Percentiles rank a stretch among this genome's conserved stretches.
These are phyloP conservation scores for Ptychoptera albimana DNA, from an alignment of 2,888 invertebrate genomes.

Conservation along the genomic window DNA sequence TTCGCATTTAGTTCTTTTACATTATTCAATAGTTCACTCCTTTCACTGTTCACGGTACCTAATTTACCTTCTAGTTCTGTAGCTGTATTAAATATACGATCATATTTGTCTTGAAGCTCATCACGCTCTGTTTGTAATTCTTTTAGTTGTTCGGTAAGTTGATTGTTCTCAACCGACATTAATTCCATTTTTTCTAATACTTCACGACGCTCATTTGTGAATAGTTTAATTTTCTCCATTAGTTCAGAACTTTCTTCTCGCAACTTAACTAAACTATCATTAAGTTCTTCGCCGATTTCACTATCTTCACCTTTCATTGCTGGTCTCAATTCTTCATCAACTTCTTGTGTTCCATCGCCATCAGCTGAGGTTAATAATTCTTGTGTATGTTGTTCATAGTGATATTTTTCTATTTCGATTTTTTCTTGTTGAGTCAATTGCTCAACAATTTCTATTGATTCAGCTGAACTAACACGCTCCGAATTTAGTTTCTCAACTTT, in stretches of 20 bases:
- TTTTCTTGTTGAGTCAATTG: conserved; percentile 53
- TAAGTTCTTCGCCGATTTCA: conserved; percentile 29
- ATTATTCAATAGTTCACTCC: neutral
- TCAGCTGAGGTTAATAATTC: conserved; percentile 16
- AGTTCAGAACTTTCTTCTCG: conserved; percentile 48
- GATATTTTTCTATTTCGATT: conserved; percentile 49
- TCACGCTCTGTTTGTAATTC: conserved; percentile 35
- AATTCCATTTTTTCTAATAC: conserved; percentile 51
- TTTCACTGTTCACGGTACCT: conserved; percentile 7
- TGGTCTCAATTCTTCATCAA: conserved; percentile 8
- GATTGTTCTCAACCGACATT: conserved; percentile 42
- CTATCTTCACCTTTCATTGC: conserved; percentile 10
- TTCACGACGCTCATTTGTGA: conserved; percentile 50
- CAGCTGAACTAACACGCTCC: conserved; percentile 52
- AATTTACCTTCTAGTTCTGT: conserved; percentile 18
- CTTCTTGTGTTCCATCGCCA: conserved; percentile 12
- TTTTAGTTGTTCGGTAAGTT: conserved; percentile 34
- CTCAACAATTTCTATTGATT: conserved; percentile 61
- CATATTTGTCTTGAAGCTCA: conserved; percentile 13
- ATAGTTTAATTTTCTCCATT: conserved; percentile 48
- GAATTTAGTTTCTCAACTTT: conserved; percentile 52
- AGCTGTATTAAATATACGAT: neutral
- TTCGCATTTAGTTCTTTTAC: neutral
- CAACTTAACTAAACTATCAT: conserved; percentile 40
- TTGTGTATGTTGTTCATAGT: conserved; percentile 28